Percentiles rank a stretch among this genome's conserved stretches.
These are phyloP conservation scores for Sitobion miscanthi DNA, from an alignment of 1,140 invertebrate species.

Conservation along the genomic window DNA sequence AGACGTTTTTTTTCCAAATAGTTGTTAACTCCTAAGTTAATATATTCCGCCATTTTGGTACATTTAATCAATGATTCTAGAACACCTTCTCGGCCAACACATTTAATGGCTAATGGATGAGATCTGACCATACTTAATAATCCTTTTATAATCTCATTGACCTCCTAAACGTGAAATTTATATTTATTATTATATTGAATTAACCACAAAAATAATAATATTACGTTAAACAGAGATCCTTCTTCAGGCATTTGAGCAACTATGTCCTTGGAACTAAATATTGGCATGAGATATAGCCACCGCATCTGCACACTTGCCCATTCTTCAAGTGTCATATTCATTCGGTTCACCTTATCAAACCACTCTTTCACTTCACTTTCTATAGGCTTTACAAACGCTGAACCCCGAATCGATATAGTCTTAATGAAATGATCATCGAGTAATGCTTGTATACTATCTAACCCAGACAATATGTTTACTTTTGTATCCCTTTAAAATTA, in stretches of 20 bases:
- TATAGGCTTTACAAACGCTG: conserved; percentile 90
- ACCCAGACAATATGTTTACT: conserved; percentile 76
- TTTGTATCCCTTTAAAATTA: conserved; percentile 71
- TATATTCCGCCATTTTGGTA: conserved; percentile 77
- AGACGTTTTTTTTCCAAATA: conserved; percentile 92
- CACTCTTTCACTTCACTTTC: conserved; percentile 79
- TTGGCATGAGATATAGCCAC: conserved; percentile 91
- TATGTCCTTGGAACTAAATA: conserved; percentile 93
- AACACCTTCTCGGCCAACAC: conserved; percentile 74
- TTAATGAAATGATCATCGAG: conserved; percentile 90
- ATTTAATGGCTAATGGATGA: conserved; percentile 78
- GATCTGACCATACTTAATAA: conserved; percentile 78
- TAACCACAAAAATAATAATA: background rate
- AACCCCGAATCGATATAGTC: conserved; percentile 87
- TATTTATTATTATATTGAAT: background rate
- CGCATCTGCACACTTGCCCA: conserved; percentile 88
- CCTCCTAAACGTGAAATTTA: conserved; percentile 64
- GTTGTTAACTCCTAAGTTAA: conserved; percentile 85
- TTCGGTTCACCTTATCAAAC: conserved; percentile 79
- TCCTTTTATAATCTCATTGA: conserved; percentile 78
- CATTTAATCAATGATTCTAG: conserved; percentile 78
- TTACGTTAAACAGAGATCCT: conserved; percentile 73
- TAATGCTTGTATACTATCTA: conserved; percentile 85
- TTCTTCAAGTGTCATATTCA: conserved; percentile 82
- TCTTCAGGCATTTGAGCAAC: conserved; percentile 93